Base-by-base conservation (phyloP, 2,888 invertebrate species). In the Apodemia hepburni region DNA sequence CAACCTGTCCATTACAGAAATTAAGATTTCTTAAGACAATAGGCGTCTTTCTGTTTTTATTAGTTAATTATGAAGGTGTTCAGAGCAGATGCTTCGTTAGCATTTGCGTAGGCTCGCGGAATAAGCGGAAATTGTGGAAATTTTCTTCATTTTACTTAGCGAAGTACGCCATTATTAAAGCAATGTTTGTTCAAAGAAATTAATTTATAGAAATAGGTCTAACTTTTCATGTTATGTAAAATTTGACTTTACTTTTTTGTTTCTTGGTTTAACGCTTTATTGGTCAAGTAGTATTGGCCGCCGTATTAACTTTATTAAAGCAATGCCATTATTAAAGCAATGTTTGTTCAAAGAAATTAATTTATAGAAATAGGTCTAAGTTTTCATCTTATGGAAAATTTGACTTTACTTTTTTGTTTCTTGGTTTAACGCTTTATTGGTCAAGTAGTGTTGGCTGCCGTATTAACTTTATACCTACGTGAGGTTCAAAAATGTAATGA, bases 11-110 rank as follows among this genome's bases (percentile, higher is more conserved):
- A 51, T 51, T 51, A 51, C 22, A 54, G 27, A 54, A 54, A 54
- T 54, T 54, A 27, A 27, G 27, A 15, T 54, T 54, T 22, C 27
- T 54, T 12, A 27, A 27, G 51, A 54, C 51, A 54, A 54, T 54
- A 54, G 51, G 51, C 51, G 51, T 27, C 51, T 27, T 54, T 54
- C 51, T 54, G 27, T 54, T 54, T 54, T 54, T 54, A 54, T 54
- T 54, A 54, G 51, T 54, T 54, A 54, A 54, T 54, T 54, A 54
- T 54, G 27, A 27, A 54, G 51, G 51, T 54, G 51, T 54, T 54
- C 51, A 22, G 51, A 54, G 22, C 51, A 54, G 51, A 54, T 54
- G 51, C 51, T 54, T 27, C 22, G 49, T 49, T 49, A 49, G 18
- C 49, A 15, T 54, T 54, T 54, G 27, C 51, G 27, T 12, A 54